Conservation (phyloP, 1,140 invertebrate genomes). For the Eumaeus atala region DNA sequence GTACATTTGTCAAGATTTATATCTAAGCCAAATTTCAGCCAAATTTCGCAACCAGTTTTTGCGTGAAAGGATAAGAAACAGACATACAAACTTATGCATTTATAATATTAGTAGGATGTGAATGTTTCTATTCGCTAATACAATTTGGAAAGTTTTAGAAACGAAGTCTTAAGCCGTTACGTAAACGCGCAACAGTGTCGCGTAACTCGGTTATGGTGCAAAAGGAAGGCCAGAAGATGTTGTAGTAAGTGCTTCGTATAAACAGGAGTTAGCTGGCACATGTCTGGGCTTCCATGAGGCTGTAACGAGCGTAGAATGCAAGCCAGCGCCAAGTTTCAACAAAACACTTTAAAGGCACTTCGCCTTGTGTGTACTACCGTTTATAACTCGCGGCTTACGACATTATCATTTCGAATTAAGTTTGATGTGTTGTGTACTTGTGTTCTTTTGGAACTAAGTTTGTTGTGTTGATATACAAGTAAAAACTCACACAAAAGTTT, state of each 20-base stretch:
- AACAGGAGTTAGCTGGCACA: slow-evolving; percentile 35
- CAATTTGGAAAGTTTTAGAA: too few species aligned
- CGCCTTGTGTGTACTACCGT: slow-evolving; percentile 18
- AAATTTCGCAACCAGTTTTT: too few species aligned
- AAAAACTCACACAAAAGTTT: too few species aligned
- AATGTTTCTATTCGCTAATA: too few species aligned
- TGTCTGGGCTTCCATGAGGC: slow-evolving; percentile 26
- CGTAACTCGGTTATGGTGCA: slow-evolving; percentile 1
- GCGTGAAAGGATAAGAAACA: too few species aligned
- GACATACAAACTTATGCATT: too few species aligned
- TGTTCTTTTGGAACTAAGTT: background rate
- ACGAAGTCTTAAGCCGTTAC: background rate
- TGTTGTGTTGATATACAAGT: too few species aligned
- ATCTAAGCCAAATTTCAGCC: too few species aligned
- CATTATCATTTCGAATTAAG: background rate
- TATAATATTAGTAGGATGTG: too few species aligned
- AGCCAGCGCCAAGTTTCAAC: slow-evolving; percentile 29
- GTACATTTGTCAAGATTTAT: too few species aligned
- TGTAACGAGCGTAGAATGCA: slow-evolving; percentile 36
- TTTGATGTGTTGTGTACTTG: background rate
- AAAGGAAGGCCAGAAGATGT: slow-evolving; percentile 19
- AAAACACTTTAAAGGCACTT: slow-evolving; percentile 34
- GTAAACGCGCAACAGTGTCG: slow-evolving; percentile 7
- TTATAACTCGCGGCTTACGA: slow-evolving; percentile 16
- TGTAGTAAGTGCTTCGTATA: slow-evolving; percentile 23